Evolutionary conservation across 1,140 invertebrate species (phyloP), one percentile per base, ranked within the genome.

Genomic region (Leucophenga varia): DNA sequence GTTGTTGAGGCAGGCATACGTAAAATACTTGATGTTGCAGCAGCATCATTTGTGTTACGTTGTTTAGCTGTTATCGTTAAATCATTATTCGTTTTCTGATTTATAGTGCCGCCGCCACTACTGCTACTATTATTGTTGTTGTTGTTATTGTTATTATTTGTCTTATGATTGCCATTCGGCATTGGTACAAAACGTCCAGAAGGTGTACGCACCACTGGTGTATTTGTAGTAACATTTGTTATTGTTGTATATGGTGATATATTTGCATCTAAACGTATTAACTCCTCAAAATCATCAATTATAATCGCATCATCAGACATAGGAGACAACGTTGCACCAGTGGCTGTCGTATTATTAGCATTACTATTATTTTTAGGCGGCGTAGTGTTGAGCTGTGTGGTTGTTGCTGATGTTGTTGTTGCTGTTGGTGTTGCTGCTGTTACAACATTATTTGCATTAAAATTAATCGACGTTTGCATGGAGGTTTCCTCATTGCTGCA

Each of bases 1-100:
- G 45, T 22, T n/a, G 32, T 8, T n/a, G 32, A 9, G 31, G 51
- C 16, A 67, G 16, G 0, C 4, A 13, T 35, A 13, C 32, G n/a
- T n/a, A n/a, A n/a, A n/a, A n/a, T n/a, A n/a, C n/a, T n/a, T n/a
- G n/a, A n/a, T n/a, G n/a, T n/a, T n/a, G n/a, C n/a, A n/a, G n/a
- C n/a, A n/a, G n/a, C n/a, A n/a, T n/a, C n/a, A n/a, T n/a, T n/a
- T n/a, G n/a, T n/a, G n/a, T n/a, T n/a, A n/a, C n/a, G n/a, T n/a
- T n/a, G n/a, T n/a, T n/a, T n/a, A n/a, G n/a, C n/a, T n/a, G n/a
- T n/a, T n/a, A n/a, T n/a, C n/a, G n/a, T n/a, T n/a, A n/a, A n/a
- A n/a, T n/a, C n/a, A n/a, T n/a, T n/a, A n/a, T n/a, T 30, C 25
- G 12, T 8, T 8, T n/a, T 7, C n/a, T 30, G 7, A 30, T 30